These are phyloP conservation scores for Sapajus apella DNA, from an alignment of 2,113 vertebrate genomes.

Conservation along the genomic window DNA sequence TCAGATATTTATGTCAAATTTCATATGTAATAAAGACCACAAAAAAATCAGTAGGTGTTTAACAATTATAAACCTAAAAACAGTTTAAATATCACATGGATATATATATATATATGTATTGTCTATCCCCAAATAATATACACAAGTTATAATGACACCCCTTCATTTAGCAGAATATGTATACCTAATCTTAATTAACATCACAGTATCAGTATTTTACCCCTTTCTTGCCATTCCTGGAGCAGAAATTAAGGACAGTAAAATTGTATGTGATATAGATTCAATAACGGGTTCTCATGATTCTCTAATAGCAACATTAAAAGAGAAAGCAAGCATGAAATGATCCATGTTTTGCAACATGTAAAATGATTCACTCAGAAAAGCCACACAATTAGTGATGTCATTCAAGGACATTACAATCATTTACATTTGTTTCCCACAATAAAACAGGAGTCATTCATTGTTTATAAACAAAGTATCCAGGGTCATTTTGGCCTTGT, in stretches of 20 bases:
- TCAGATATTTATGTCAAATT: neutral
- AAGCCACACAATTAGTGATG: neutral
- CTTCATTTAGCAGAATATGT: neutral
- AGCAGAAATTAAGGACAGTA: neutral
- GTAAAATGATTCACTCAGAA: neutral
- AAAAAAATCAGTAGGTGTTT: neutral
- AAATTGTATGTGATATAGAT: neutral
- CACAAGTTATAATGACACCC: neutral
- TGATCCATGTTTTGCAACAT: neutral
- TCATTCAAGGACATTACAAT: neutral
- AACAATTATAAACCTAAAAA: neutral
- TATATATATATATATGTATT: neutral
- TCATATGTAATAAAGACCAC: neutral
- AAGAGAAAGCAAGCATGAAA: neutral
- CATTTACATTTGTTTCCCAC: neutral
- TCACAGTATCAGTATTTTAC: neutral
- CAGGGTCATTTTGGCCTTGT: neutral
- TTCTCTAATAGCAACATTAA: neutral
- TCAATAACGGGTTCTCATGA: neutral
- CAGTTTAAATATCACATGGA: neutral
- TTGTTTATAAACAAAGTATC: neutral
- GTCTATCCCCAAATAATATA: neutral
- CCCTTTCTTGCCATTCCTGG: neutral
- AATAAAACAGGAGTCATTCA: neutral
- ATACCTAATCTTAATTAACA: neutral